A percentile compares a stretch with the other conserved stretches of the same genome.
These are phyloP conservation scores for Synergus japonicus DNA, from an alignment of 2,888 invertebrate species.

Conservation along the genomic window DNA sequence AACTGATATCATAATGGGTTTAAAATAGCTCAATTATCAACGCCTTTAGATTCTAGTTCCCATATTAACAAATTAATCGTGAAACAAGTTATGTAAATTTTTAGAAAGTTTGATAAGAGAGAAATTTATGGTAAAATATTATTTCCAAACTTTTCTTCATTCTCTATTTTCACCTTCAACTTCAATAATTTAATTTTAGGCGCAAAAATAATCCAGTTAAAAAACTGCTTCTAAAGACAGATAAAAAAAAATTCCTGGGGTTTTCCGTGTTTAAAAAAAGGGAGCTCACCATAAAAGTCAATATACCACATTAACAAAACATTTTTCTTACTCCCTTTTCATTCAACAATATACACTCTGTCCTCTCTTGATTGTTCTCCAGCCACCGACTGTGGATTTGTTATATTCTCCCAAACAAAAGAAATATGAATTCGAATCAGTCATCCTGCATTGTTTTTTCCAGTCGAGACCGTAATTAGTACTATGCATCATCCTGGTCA, in stretches of 20 bases:
- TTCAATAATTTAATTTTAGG: too few species aligned
- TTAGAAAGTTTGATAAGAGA: too few species aligned
- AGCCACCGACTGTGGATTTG: background rate
- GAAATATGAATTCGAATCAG: conserved; percentile 26
- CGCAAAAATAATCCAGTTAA: too few species aligned
- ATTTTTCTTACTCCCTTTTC: too few species aligned
- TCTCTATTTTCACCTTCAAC: too few species aligned
- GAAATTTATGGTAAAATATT: too few species aligned
- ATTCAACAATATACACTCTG: background rate
- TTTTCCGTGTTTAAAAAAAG: too few species aligned
- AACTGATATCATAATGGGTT: conserved; percentile 1
- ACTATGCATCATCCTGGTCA: conserved; percentile 21
- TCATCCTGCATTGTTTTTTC: conserved; percentile 11
- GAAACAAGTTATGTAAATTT: background rate
- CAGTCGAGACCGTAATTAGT: conserved; percentile 19
- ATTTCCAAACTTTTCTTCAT: too few species aligned
- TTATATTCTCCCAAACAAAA: conserved; percentile 11
- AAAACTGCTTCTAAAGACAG: too few species aligned
- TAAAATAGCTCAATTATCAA: background rate
- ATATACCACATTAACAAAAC: too few species aligned
- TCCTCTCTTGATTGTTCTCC: background rate
- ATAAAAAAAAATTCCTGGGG: too few species aligned
- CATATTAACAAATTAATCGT: background rate
- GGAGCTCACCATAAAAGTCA: too few species aligned
- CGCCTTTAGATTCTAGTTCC: background rate